These are phyloP conservation scores for Parnassius smintheus DNA, from an alignment of 2,888 invertebrate genomes.

Conservation along the genomic window DNA sequence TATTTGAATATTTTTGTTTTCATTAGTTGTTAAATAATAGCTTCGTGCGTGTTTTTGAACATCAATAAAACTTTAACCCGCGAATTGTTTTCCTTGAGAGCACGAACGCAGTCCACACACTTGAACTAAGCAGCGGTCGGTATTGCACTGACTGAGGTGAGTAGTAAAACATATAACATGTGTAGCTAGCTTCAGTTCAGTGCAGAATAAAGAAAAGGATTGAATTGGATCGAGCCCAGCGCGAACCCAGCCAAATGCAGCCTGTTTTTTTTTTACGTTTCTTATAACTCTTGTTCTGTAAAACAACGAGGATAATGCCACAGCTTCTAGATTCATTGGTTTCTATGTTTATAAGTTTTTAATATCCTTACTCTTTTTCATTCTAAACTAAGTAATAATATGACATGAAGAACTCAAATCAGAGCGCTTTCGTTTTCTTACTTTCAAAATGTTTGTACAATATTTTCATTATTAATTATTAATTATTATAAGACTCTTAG, in stretches of 20 bases:
- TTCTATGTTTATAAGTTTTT: conserved; percentile 18
- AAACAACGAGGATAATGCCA: conserved; percentile 40
- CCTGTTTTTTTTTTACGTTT: conserved; percentile 23
- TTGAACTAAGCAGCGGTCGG: conserved; percentile 27
- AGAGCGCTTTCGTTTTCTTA: no score
- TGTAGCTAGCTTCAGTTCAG: conserved; percentile 56
- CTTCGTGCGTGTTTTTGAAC: conserved; percentile 61
- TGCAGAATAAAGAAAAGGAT: conserved; percentile 17
- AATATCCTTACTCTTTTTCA: no score
- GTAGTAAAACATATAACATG: neutral
- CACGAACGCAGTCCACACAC: conserved; percentile 47
- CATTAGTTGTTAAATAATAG: conserved; percentile 54
- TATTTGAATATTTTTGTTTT: conserved; percentile 53
- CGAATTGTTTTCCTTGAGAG: conserved; percentile 62
- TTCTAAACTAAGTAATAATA: no score
- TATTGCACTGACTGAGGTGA: conserved; percentile 35
- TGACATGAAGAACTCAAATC: no score
- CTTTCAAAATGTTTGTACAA: no score
- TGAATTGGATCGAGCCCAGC: neutral
- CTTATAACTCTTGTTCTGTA: conserved; percentile 21
- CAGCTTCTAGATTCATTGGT: conserved; percentile 44
- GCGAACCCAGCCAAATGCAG: conserved; percentile 1
- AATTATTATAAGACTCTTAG: no score
- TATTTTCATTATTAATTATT: no score
- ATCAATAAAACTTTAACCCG: conserved; percentile 55